Percentiles rank a stretch among this genome's conserved stretches.
phyloP scores from a whole-genome alignment of 92 coral and sea anemone species.

The Galaxea fascicularis region DNA sequence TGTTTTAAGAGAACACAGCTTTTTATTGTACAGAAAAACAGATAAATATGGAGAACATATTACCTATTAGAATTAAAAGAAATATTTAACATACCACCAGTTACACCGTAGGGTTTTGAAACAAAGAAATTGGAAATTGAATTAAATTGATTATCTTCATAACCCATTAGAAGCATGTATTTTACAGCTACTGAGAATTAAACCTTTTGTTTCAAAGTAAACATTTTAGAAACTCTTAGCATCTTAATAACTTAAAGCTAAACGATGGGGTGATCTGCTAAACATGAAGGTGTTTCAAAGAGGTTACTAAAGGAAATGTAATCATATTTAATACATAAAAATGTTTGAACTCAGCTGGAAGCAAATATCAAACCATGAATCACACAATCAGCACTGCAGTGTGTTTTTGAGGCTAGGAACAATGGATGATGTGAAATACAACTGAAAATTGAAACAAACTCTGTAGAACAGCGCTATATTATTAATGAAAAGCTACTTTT shows the following conservation, averaged over 20 bases:
- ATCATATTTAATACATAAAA: background rate
- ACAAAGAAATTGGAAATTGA: background rate
- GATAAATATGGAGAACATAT: background rate
- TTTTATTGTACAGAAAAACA: background rate
- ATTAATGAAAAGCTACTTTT: too few relatives aligned
- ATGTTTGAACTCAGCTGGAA: background rate
- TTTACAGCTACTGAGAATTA: too few relatives aligned
- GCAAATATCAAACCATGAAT: background rate
- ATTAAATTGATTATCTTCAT: background rate
- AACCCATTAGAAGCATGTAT: background rate
- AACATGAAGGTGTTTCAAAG: background rate
- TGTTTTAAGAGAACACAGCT: background rate
- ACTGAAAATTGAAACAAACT: too few relatives aligned
- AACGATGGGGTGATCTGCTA: background rate
- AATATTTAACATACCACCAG: background rate
- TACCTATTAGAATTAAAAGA: too few relatives aligned
- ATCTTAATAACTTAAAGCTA: background rate
- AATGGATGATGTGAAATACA: background rate
- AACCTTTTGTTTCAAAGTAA: too few relatives aligned
- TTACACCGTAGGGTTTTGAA: background rate
- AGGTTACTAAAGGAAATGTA: background rate
- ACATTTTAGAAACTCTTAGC: too few relatives aligned
- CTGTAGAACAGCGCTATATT: too few relatives aligned
- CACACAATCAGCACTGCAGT: background rate
- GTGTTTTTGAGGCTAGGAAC: background rate